Evolutionary conservation across 2,888 invertebrate species (phyloP).

Genomic region (Trichacis sp.): DNA sequence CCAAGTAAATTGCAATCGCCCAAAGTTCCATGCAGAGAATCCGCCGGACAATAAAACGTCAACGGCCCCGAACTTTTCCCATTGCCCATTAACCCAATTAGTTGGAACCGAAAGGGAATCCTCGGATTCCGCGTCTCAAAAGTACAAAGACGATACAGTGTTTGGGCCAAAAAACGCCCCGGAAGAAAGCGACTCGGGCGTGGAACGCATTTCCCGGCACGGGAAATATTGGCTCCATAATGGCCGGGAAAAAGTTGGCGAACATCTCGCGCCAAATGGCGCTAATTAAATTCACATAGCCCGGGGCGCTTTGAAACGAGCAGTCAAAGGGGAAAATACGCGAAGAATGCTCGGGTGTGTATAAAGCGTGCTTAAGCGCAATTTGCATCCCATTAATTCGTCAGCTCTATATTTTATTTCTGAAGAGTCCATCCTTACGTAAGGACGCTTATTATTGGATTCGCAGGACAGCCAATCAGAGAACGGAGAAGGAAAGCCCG

Average conservation of each 20-base stretch:
- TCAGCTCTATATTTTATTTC: slow-evolving; percentile 49
- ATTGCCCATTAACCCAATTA: slow-evolving; percentile 67
- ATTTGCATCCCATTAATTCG: slow-evolving; percentile 63
- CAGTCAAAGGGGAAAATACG: slow-evolving; percentile 43
- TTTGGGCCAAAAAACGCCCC: slow-evolving; percentile 14
- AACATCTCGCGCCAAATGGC: slow-evolving; percentile 58
- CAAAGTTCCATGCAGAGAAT: slow-evolving; percentile 45
- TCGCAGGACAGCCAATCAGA: not conserved
- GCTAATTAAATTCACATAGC: slow-evolving; percentile 61
- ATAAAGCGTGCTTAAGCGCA: slow-evolving; percentile 57
- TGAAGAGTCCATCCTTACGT: slow-evolving; percentile 9
- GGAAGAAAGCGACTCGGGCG: not conserved
- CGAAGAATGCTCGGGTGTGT: slow-evolving; percentile 45
- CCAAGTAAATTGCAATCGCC: slow-evolving; percentile 50
- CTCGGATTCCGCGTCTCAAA: slow-evolving; percentile 39
- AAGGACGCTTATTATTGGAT: not conserved
- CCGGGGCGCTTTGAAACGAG: slow-evolving; percentile 43
- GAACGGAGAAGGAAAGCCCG: not conserved
- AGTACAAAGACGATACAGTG: slow-evolving; percentile 39
- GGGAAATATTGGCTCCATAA: slow-evolving; percentile 6
- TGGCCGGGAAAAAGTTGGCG: slow-evolving; percentile 43
- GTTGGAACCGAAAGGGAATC: slow-evolving; percentile 50
- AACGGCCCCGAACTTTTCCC: slow-evolving; percentile 60
- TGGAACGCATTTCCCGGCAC: not conserved
- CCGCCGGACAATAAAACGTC: slow-evolving; percentile 60